Evolutionary conservation across 1,140 invertebrate genomes (phyloP).

Genomic region (Ceratitis capitata): DNA sequence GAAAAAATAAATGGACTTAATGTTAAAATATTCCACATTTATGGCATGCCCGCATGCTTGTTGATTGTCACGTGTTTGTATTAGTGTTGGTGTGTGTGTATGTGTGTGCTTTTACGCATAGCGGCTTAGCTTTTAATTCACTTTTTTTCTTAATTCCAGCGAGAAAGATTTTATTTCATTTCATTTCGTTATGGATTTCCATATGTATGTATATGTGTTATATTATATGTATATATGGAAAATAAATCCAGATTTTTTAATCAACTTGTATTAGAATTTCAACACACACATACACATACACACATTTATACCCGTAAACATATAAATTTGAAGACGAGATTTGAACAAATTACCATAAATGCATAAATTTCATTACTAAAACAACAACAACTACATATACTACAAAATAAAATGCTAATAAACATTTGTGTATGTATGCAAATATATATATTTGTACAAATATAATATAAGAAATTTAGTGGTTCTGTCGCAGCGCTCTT

Average conservation of each 20-base stretch:
- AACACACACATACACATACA: background rate
- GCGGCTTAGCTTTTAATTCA: background rate
- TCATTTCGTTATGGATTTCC: background rate
- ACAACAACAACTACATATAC: background rate
- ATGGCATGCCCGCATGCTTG: background rate
- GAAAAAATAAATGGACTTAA: background rate
- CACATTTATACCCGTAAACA: too few relatives aligned
- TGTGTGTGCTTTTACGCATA: background rate
- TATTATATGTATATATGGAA: background rate
- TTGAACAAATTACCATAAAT: conserved; percentile 18
- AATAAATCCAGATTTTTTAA: background rate
- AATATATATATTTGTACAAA: too few relatives aligned
- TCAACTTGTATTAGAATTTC: background rate
- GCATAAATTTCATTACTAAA: background rate
- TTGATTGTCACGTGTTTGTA: background rate
- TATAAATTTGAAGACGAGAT: background rate
- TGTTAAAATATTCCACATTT: background rate
- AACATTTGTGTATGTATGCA: background rate
- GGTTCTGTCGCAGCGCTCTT: background rate
- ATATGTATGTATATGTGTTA: background rate
- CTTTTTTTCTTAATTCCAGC: background rate
- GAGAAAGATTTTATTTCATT: background rate
- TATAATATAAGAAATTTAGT: background rate
- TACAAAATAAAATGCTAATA: background rate
- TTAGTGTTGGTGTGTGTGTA: background rate